Conservation (phyloP, 2,797 vertebrate species). For the Phyllotis vaccarum region DNA sequence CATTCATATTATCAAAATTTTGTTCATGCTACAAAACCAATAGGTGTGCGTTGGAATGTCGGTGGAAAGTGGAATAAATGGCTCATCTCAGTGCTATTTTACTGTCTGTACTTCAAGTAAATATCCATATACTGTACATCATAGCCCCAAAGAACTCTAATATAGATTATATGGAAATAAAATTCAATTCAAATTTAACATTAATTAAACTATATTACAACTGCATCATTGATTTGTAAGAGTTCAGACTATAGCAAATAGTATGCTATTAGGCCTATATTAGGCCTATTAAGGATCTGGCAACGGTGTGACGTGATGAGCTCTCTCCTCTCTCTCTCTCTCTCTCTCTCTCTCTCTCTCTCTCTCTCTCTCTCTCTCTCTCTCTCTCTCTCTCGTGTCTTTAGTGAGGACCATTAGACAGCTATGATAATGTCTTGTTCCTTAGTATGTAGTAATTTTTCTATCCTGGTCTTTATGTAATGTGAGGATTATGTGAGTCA, state of each 20-base stretch:
- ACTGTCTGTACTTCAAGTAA: background rate
- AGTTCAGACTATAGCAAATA: background rate
- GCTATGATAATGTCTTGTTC: conserved; percentile 13
- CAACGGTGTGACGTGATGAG: too few species aligned
- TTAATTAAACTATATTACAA: conserved; percentile 53
- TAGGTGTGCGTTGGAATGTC: background rate
- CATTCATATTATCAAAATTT: conserved; percentile 1
- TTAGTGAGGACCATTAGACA: conserved; percentile 1
- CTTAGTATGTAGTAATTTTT: background rate
- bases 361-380: background rate
- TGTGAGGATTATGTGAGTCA: background rate
- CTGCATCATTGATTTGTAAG: conserved; percentile 15
- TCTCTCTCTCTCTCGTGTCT: too few species aligned
- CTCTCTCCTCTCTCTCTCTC: background rate
- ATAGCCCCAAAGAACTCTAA: background rate
- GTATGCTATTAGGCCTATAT: background rate
- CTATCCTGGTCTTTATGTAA: background rate
- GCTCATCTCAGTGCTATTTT: background rate
- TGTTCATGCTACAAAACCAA: conserved; percentile 8
- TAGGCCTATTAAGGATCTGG: background rate
- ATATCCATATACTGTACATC: background rate
- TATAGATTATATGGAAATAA: conserved; percentile 58
- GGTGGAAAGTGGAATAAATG: conserved; percentile 5
- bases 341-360: background rate
- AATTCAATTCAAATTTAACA: conserved; percentile 55